These are phyloP conservation scores for Anabacerthia variegaticeps DNA, from an alignment of 2,797 vertebrate genomes.

Conservation along the genomic window DNA sequence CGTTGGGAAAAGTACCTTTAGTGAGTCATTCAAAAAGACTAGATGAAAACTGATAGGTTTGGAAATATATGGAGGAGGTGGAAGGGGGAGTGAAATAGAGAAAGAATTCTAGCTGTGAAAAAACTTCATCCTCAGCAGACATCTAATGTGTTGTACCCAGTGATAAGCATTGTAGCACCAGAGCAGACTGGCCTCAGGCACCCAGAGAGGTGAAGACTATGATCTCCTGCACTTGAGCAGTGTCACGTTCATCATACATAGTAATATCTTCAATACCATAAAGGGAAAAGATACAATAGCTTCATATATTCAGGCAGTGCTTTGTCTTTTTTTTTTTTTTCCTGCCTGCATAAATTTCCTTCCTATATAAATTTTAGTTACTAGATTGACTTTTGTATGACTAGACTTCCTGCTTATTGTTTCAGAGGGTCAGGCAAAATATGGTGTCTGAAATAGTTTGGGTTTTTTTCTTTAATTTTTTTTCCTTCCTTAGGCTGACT, in stretches of 20 bases:
- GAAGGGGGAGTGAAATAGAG: background rate
- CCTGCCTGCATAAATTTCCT: background rate
- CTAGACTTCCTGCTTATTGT: background rate
- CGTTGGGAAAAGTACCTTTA: background rate
- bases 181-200: background rate
- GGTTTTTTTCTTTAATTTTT: background rate
- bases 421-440: background rate
- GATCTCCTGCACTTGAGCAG: background rate
- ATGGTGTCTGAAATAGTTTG: background rate
- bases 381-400: background rate
- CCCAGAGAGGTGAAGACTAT: background rate
- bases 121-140: background rate
- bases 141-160: background rate
- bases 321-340: background rate
- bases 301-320: background rate
- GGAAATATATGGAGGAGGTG: background rate
- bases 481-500: background rate
- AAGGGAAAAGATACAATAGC: background rate
- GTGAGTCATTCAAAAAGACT: background rate
- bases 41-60: background rate
- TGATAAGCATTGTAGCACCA: background rate
- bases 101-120: background rate
- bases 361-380: background rate
- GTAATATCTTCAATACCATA: background rate
- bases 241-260: background rate